Conservation (phyloP, 2,113 vertebrate species). For the Gobiocypris rarus region DNA sequence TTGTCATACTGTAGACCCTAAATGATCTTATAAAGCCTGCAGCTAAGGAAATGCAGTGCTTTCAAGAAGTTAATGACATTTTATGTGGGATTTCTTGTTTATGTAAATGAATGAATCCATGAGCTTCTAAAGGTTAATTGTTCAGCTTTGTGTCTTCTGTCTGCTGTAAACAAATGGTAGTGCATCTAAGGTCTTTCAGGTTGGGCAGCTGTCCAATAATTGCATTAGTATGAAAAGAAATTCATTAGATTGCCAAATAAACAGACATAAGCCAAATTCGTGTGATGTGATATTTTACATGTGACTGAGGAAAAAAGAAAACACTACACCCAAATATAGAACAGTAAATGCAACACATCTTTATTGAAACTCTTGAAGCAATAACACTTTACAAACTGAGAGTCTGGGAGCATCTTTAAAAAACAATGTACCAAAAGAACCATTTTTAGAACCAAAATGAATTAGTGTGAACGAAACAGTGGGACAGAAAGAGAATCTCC, state of each 20-base stretch:
- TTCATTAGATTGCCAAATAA: not conserved
- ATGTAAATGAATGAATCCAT: not conserved
- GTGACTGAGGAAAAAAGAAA: not conserved
- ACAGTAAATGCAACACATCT: conserved; percentile 79
- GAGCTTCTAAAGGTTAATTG: not conserved
- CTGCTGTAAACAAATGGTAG: not conserved
- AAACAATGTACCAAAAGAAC: conserved; percentile 63
- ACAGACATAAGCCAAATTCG: not conserved
- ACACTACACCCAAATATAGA: conserved; percentile 56
- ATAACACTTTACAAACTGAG: conserved; percentile 79
- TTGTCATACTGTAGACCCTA: not conserved
- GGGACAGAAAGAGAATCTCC: conserved; percentile 61
- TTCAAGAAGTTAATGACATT: not conserved
- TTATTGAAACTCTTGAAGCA: conserved; percentile 82
- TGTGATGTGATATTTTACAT: no score
- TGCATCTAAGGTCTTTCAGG: not conserved
- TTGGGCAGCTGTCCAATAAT: no score
- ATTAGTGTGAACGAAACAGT: conserved; percentile 48
- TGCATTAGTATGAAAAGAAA: no score
- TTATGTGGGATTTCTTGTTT: not conserved
- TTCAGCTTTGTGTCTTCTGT: not conserved
- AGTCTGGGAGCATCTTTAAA: conserved; percentile 66
- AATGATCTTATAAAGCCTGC: no score
- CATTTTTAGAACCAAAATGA: conserved; percentile 70
- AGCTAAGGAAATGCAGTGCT: not conserved